Percentiles rank a stretch among this genome's conserved stretches.
phyloP scores from a whole-genome alignment of 1,140 invertebrate species.

The Drosophila orosa region DNA sequence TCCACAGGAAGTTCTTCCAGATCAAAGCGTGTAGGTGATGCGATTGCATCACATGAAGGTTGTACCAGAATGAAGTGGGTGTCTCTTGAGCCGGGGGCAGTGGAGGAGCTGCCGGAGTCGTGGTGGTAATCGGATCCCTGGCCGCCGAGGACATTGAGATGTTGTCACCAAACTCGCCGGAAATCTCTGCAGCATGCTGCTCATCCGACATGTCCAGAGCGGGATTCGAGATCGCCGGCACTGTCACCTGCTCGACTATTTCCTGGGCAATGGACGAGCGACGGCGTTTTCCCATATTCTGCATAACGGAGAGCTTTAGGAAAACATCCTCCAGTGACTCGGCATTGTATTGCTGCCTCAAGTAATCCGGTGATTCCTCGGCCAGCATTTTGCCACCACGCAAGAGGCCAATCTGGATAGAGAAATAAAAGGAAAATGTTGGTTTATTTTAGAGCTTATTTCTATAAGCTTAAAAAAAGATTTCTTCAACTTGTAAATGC shows the following conservation, averaged over 20 bases:
- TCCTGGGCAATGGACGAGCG: conserved; percentile 91
- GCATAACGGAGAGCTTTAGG: conserved; percentile 93
- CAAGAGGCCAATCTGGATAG: conserved; percentile 94
- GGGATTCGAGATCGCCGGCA: conserved; percentile 87
- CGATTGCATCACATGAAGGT: conserved; percentile 88
- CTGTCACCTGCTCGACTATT: conserved; percentile 88
- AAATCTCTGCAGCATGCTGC: conserved; percentile 90
- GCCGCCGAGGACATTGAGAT: conserved; percentile 90
- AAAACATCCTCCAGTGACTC: conserved; percentile 96
- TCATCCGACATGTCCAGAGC: conserved; percentile 87
- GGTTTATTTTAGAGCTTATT: neutral
- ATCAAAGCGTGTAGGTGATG: conserved; percentile 93
- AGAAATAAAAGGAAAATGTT: neutral
- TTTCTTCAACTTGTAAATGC: neutral
- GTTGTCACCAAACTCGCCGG: conserved; percentile 93
- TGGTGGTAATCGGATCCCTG: conserved; percentile 85
- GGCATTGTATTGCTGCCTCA: conserved; percentile 91
- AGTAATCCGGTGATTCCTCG: conserved; percentile 92
- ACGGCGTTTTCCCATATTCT: conserved; percentile 91
- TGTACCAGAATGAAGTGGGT: conserved; percentile 85
- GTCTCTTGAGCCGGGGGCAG: conserved; percentile 87
- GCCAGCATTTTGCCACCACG: conserved; percentile 95
- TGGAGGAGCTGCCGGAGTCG: conserved; percentile 85
- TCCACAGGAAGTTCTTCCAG: conserved; percentile 96
- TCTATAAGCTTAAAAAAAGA: neutral